phyloP scores from a whole-genome alignment of 2,888 invertebrate species.

The Mycogona germanica region DNA sequence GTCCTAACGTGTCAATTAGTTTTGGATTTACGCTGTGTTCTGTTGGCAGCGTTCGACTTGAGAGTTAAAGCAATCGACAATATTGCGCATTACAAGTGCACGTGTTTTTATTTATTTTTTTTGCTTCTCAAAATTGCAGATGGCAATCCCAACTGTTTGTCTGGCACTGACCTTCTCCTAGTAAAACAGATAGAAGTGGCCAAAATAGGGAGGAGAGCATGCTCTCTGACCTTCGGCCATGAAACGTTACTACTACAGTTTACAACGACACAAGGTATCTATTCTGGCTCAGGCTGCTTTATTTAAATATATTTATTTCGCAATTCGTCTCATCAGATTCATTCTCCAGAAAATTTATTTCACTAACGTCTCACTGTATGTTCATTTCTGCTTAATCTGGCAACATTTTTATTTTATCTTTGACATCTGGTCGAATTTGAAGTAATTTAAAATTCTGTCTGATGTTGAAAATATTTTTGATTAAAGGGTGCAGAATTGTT shows the following conservation, averaged over 20 bases:
- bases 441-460: no score
- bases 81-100: background rate
- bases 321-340: no score
- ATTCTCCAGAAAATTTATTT: no score
- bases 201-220: slow-evolving; percentile 14
- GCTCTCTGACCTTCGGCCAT: slow-evolving; percentile 10
- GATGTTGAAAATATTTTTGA: no score
- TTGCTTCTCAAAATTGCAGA: slow-evolving; percentile 11
- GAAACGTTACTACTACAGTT: slow-evolving; percentile 16
- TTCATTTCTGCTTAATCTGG: no score
- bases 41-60: no score
- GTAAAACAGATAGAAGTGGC: slow-evolving; percentile 13
- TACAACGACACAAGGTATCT: slow-evolving; percentile 10
- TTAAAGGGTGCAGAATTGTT: no score
- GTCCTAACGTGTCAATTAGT: no score
- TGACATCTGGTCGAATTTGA: no score
- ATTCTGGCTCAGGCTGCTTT: background rate
- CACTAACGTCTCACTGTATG: no score
- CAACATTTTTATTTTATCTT: no score
- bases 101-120: background rate
- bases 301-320: background rate
- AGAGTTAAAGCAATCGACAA: background rate
- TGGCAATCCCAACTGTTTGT: slow-evolving; percentile 7
- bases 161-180: slow-evolving; percentile 10
- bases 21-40: no score